phyloP scores from a whole-genome alignment of 2,888 invertebrate genomes.

The Sphecodes monilicornis region DNA sequence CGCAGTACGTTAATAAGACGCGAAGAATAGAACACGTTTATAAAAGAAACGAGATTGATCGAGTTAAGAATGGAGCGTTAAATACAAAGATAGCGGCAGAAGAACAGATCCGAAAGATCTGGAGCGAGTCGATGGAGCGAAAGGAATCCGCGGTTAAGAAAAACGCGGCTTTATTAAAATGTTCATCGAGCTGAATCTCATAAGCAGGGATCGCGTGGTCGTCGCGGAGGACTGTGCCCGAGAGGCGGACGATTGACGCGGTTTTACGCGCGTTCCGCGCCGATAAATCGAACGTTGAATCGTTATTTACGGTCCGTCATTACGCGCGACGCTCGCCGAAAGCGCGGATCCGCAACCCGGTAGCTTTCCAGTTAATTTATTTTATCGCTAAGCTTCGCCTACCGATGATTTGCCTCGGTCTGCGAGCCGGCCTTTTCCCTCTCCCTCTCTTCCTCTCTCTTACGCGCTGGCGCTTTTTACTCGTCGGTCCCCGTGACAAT shows the following conservation, averaged over 20 bases:
- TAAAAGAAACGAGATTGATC: neutral
- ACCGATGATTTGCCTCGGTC: constrained; percentile 72
- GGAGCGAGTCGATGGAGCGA: neutral
- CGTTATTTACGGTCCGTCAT: constrained; percentile 81
- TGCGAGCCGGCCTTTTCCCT: neutral
- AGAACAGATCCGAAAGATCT: neutral
- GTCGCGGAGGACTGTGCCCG: constrained; percentile 24
- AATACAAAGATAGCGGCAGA: neutral
- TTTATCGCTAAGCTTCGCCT: constrained; percentile 77
- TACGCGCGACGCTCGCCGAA: constrained; percentile 69
- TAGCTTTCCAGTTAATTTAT: constrained; percentile 82
- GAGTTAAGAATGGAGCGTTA: neutral
- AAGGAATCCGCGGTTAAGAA: neutral
- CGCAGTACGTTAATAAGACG: too few relatives aligned
- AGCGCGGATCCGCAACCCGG: constrained; percentile 73
- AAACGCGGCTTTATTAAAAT: neutral
- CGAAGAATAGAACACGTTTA: neutral
- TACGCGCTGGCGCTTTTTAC: neutral
- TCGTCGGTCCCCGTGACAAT: constrained; percentile 32
- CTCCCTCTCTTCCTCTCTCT: neutral
- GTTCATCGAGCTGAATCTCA: neutral
- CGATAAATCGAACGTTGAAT: constrained; percentile 75
- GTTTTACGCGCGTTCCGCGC: constrained; percentile 44
- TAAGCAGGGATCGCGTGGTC: neutral
- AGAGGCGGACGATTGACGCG: constrained; percentile 1